phyloP scores from a whole-genome alignment of 2,888 invertebrate species.

The Agonopterix alstromeriana region DNA sequence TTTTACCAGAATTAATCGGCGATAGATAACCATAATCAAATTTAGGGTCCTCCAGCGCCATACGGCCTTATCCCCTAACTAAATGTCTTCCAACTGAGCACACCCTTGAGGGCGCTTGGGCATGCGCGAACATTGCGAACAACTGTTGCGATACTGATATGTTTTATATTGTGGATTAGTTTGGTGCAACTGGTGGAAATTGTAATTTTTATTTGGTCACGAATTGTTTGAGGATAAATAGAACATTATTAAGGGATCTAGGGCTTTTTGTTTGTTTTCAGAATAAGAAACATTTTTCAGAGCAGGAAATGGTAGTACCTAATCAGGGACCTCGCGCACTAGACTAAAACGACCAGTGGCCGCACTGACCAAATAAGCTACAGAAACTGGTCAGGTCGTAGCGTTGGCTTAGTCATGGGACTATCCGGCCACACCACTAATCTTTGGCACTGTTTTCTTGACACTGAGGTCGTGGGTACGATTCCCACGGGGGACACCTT shows the following conservation, averaged over 20 bases:
- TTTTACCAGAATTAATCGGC: conserved; percentile 29
- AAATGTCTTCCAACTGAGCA: conserved; percentile 30
- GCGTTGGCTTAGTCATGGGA: too few relatives aligned
- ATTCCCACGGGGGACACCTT: too few relatives aligned
- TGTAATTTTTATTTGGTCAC: neutral
- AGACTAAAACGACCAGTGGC: too few relatives aligned
- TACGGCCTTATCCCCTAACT: conserved; percentile 22
- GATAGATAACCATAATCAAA: conserved; percentile 46
- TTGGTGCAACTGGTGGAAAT: conserved; percentile 17
- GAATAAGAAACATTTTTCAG: neutral
- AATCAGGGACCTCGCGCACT: too few relatives aligned
- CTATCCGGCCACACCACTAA: too few relatives aligned
- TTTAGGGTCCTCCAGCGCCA: conserved; percentile 25
- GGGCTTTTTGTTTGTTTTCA: neutral
- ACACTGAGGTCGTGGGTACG: too few relatives aligned
- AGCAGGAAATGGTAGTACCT: neutral
- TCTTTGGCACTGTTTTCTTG: too few relatives aligned
- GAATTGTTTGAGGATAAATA: neutral
- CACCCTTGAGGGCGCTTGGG: conserved; percentile 25
- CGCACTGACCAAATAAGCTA: too few relatives aligned
- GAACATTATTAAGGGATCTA: neutral
- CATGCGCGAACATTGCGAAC: conserved; percentile 26
- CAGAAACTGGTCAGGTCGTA: too few relatives aligned
- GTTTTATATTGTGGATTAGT: conserved; percentile 41
- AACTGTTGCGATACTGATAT: conserved; percentile 57